Conservation (phyloP, 1,140 invertebrate genomes). For the Bombyx mori region DNA sequence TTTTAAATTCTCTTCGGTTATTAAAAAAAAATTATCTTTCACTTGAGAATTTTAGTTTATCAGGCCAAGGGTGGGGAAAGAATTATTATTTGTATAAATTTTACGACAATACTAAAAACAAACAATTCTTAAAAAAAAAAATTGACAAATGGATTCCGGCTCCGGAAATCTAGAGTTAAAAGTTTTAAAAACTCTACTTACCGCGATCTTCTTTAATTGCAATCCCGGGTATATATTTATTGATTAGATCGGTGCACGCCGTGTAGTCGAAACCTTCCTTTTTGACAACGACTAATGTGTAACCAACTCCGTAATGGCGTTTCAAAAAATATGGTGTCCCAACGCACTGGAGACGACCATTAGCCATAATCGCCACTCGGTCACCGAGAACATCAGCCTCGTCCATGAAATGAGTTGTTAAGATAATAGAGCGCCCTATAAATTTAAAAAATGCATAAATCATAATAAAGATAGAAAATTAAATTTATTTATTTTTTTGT, state of each 20-base stretch:
- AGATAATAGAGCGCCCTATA: constrained; percentile 82
- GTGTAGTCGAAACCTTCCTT: constrained; percentile 33
- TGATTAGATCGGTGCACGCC: constrained; percentile 35
- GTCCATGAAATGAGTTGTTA: constrained; percentile 98
- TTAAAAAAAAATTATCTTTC: no score
- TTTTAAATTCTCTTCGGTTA: no score
- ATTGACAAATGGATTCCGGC: no score
- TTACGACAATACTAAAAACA: no score
- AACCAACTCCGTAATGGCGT: constrained; percentile 84
- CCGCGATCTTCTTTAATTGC: constrained; percentile 44
- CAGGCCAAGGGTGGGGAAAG: no score
- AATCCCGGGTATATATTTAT: constrained; percentile 40
- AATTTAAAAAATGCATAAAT: constrained; percentile 1
- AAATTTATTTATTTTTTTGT: no score
- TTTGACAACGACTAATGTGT: constrained; percentile 75
- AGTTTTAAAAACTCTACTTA: constrained; percentile 11
- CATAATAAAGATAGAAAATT: background rate
- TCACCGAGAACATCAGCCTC: constrained; percentile 96
- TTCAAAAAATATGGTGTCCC: constrained; percentile 72
- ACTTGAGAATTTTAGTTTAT: no score
- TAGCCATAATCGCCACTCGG: constrained; percentile 91
- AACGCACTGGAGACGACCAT: constrained; percentile 82
- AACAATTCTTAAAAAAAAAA: no score
- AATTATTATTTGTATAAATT: no score
- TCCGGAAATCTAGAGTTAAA: no score